Percentiles rank a stretch among this genome's conserved stretches.
Evolutionary conservation across 2,113 vertebrate species (phyloP).

Genomic region (Pseudorhombus dupliciocellatus): DNA sequence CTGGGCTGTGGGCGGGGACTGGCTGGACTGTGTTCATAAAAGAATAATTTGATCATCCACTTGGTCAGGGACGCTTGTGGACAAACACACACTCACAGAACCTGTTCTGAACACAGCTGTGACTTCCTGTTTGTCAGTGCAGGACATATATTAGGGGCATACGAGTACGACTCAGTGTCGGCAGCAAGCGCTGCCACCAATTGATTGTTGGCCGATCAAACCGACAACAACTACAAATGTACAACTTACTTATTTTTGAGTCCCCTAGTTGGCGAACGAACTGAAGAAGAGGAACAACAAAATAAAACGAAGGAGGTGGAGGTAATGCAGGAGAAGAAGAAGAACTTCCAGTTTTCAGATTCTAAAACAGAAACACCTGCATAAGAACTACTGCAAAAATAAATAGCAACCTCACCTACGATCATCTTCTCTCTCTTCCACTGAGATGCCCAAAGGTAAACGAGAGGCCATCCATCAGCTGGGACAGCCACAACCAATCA

Average conservation of each 20-base stretch:
- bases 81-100: not conserved
- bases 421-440: slow-evolving; percentile 56
- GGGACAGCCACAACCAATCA: slow-evolving; percentile 56
- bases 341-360: slow-evolving; percentile 15
- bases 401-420: not conserved
- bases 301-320: too few relatives aligned
- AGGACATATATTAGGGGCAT: too few relatives aligned
- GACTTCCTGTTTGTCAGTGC: not conserved
- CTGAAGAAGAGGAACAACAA: too few relatives aligned
- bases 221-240: too few relatives aligned
- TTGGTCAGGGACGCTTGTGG: not conserved
- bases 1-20: not conserved
- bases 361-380: slow-evolving; percentile 12
- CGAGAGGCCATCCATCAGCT: slow-evolving; percentile 60
- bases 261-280: too few relatives aligned
- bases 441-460: slow-evolving; percentile 40
- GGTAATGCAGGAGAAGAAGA: too few relatives aligned
- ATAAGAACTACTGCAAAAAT: slow-evolving; percentile 10
- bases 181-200: too few relatives aligned
- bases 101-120: not conserved
- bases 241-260: too few relatives aligned
- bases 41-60: slow-evolving; percentile 12
- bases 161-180: too few relatives aligned
- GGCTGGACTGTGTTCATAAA: not conserved
- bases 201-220: too few relatives aligned